Evolutionary conservation across 2,797 vertebrate genomes (phyloP).

Genomic region (Melanotaenia parkinsoni): DNA sequence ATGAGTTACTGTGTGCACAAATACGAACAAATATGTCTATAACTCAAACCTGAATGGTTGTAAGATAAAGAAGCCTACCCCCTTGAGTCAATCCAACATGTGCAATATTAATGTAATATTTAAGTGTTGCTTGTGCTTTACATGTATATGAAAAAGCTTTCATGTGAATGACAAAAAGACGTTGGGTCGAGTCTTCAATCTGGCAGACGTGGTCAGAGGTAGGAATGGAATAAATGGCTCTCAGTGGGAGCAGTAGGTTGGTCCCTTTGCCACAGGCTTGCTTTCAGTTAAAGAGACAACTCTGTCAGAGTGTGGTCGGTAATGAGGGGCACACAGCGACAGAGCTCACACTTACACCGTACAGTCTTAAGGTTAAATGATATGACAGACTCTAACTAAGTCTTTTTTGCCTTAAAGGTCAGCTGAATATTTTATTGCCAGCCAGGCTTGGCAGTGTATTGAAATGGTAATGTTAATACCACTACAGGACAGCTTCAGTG

Average conservation of each 20-base stretch:
- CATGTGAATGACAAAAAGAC: constrained; percentile 59
- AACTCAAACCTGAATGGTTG: background rate
- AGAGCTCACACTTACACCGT: constrained; percentile 67
- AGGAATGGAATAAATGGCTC: constrained; percentile 55
- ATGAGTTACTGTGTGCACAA: background rate
- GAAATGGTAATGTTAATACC: constrained; percentile 87
- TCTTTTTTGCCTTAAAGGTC: constrained; percentile 85
- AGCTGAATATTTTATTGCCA: constrained; percentile 84
- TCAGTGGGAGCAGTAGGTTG: constrained; percentile 57
- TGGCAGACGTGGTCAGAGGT: constrained; percentile 52
- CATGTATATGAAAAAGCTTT: constrained; percentile 24
- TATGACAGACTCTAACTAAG: constrained; percentile 84
- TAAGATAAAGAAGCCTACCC: background rate
- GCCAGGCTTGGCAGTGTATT: constrained; percentile 78
- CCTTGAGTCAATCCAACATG: background rate
- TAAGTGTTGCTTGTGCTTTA: constrained; percentile 1
- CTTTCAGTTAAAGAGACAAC: constrained; percentile 67
- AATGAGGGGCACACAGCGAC: constrained; percentile 79
- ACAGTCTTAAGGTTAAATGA: constrained; percentile 85
- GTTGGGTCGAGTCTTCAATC: constrained; percentile 67
- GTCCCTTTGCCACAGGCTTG: constrained; percentile 65
- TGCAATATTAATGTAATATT: background rate
- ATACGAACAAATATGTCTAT: background rate
- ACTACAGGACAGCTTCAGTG: constrained; percentile 80
- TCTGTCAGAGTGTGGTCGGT: constrained; percentile 73